Evolutionary conservation across 2,888 invertebrate species (phyloP), one percentile per base, ranked within the genome.

Genomic region (Aporophyla nigra): DNA sequence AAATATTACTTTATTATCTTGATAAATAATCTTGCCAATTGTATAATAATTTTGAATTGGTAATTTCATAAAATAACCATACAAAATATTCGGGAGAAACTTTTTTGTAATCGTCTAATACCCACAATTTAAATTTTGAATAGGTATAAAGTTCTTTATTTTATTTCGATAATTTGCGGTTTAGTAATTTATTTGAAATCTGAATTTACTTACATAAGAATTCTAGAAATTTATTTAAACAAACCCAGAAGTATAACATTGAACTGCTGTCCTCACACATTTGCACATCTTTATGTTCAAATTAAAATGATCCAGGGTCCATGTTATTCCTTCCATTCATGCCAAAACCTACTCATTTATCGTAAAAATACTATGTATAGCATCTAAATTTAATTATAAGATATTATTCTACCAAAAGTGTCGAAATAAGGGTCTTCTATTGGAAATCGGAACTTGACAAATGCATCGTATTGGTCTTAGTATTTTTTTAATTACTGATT

Each of bases 291-390:
- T 83, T 75, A 40, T 63, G 69, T 82, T 80, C n/a, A 46, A 78
- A 78, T 67, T 80, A 76, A 67, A 75, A 85, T 83, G 77, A 88
- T 88, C 87, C 90, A 89, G 92, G 93, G 93, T 92, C 93, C 93
- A 93, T 84, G 83, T 71, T 83, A 93, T 90, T 93, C 93, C 93
- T 92, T 93, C 93, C 93, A 93, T 84, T 81, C 77, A 85, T 66
- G 83, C 87, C 87, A 87, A 86, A 84, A 77, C 78, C 73, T 76
- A 87, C 75, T 66, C 71, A 78, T 83, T 76, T 85, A 84, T 80
- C 67, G 49, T 82, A 76, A 80, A 76, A 80, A 59, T 51, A 78
- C 66, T 86, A 84, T 82, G 75, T 82, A 75, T 85, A 85, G 74
- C 58, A 72, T 53, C 70, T 87, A 81, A 86, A 80, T 10, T 69